phyloP scores from a whole-genome alignment of 2,888 invertebrate genomes.

The Flabesymbios commensalis region DNA sequence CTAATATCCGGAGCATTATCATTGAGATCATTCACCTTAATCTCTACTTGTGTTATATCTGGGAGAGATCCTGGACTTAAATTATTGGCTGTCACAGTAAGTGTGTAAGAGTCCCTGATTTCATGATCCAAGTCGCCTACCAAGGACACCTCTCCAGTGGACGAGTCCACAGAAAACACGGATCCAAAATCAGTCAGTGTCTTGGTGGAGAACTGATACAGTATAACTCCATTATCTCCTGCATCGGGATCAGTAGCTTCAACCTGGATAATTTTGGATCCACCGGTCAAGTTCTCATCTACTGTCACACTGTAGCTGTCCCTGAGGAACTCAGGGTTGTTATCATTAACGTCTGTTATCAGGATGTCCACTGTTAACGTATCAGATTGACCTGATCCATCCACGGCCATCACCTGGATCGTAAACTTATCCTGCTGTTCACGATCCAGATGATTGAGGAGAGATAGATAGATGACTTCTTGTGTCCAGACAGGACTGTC shows the following conservation, averaged over 20 bases:
- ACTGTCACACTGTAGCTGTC: constrained; percentile 20
- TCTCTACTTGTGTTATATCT: background rate
- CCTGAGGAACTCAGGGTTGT: constrained; percentile 21
- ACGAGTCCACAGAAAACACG: constrained; percentile 10
- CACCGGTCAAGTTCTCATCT: constrained; percentile 9
- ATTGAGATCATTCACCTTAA: background rate
- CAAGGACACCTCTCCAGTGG: background rate
- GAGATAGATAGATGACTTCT: too few relatives aligned
- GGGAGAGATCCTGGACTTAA: background rate
- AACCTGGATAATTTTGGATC: constrained; percentile 11
- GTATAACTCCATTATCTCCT: constrained; percentile 19
- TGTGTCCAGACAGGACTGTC: too few relatives aligned
- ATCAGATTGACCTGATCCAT: constrained; percentile 75
- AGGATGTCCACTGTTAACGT: constrained; percentile 14
- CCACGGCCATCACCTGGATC: constrained; percentile 68
- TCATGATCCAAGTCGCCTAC: background rate
- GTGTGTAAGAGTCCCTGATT: background rate
- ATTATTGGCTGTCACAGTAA: constrained; percentile 5
- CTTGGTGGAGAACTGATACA: constrained; percentile 13
- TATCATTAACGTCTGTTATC: constrained; percentile 27
- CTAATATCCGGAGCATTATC: constrained; percentile 4
- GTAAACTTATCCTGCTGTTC: background rate
- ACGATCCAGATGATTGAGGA: constrained; percentile 1
- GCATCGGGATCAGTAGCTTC: constrained; percentile 20
- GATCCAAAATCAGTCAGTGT: constrained; percentile 11